phyloP scores from a whole-genome alignment of 2,797 vertebrate species.

The Phoebastria nigripes region DNA sequence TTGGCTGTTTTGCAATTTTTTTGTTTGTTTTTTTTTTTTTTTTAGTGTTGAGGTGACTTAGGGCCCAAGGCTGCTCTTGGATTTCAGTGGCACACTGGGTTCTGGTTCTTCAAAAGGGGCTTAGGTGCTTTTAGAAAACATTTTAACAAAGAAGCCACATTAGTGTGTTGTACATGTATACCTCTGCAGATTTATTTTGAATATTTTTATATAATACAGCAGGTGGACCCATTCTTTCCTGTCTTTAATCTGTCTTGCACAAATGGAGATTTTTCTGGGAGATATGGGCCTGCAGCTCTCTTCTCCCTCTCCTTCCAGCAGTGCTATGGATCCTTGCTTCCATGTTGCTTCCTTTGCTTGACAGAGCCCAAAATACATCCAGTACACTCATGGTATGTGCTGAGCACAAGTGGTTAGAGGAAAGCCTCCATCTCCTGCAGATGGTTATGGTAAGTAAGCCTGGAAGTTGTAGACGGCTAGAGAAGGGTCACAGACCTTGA shows the following conservation, averaged over 20 bases:
- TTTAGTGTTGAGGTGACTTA: background rate
- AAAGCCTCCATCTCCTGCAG: background rate
- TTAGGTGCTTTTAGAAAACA: background rate
- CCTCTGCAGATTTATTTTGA: background rate
- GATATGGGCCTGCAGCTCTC: background rate
- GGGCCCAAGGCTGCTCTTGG: background rate
- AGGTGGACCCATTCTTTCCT: background rate
- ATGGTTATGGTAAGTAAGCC: background rate
- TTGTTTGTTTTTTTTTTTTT: accelerated
- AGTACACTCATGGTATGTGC: background rate
- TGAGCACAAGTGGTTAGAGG: background rate
- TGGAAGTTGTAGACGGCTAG: background rate
- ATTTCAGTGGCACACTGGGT: background rate
- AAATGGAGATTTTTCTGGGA: background rate
- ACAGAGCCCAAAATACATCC: background rate
- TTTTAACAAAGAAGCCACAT: background rate
- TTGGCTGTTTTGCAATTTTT: too few species aligned
- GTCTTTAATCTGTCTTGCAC: background rate
- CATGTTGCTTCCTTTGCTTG: background rate
- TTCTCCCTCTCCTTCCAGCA: background rate
- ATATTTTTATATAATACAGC: background rate
- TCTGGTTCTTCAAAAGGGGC: background rate
- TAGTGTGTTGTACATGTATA: accelerated
- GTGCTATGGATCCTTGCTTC: background rate
- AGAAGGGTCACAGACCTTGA: background rate